These are phyloP conservation scores for Grallaria varia DNA, from an alignment of 2,113 vertebrate species.

Conservation along the genomic window DNA sequence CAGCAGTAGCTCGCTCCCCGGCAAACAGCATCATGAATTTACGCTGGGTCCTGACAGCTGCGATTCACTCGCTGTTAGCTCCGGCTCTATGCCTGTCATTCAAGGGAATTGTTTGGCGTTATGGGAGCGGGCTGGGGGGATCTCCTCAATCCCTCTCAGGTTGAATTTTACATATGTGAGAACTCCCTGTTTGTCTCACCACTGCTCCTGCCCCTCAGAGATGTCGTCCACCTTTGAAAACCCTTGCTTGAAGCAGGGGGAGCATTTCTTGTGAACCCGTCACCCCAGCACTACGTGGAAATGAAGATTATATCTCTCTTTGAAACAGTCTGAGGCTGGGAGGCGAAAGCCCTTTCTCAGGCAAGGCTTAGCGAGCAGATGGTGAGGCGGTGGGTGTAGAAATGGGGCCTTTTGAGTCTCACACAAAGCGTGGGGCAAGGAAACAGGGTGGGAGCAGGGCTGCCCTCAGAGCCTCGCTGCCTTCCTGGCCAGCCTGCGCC, in stretches of 20 bases:
- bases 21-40: slow-evolving; percentile 8
- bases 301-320: not conserved
- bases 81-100: slow-evolving; percentile 4
- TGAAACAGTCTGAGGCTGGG: not conserved
- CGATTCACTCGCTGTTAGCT: not conserved
- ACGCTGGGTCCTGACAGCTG: not conserved
- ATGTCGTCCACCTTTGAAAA: not conserved
- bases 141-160: not conserved
- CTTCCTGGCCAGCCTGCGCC: not conserved
- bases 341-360: not conserved
- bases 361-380: slow-evolving; percentile 40
- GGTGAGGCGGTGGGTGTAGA: not conserved
- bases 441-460: not conserved
- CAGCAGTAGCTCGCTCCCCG: not conserved
- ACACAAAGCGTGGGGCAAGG: not conserved
- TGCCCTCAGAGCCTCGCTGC: not conserved
- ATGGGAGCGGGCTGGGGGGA: not conserved
- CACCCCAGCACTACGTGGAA: not conserved
- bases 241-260: rapidly evolving
- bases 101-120: not conserved
- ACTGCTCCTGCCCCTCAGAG: not conserved
- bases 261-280: not conserved
- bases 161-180: not conserved
- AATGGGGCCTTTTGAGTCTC: slow-evolving; percentile 1
- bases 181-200: not conserved